phyloP scores from a whole-genome alignment of 2,797 vertebrate species.

The Rhynchotus rufescens region DNA sequence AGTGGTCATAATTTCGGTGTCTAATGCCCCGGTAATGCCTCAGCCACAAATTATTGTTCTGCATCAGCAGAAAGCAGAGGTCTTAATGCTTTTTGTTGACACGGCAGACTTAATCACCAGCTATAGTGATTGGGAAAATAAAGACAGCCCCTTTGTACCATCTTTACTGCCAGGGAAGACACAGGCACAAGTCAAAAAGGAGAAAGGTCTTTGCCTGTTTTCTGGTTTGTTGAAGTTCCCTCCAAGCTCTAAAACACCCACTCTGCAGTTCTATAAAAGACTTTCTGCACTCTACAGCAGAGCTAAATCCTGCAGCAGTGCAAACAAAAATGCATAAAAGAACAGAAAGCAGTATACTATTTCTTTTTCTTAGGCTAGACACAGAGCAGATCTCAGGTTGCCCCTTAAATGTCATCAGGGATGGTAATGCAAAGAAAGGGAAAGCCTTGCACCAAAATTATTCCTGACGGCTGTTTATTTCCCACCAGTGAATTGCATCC shows the following conservation, averaged over 20 bases:
- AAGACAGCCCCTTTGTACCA: neutral
- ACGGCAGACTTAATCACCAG: neutral
- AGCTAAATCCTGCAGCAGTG: neutral
- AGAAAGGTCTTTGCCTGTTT: neutral
- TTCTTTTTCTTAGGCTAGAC: neutral
- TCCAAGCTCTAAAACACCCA: neutral
- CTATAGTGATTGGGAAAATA: neutral
- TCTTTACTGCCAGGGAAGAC: neutral
- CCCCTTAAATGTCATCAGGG: neutral
- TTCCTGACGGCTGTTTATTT: neutral
- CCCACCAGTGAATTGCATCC: neutral
- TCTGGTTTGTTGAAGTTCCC: neutral
- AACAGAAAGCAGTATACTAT: neutral
- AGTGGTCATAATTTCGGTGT: neutral
- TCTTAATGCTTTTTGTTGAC: neutral
- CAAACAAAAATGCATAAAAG: neutral
- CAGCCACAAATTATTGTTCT: neutral
- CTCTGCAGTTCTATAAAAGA: neutral
- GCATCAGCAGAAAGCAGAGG: slow-evolving; percentile 9
- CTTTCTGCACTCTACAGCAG: neutral
- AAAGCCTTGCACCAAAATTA: neutral
- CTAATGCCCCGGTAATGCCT: slow-evolving; percentile 10
- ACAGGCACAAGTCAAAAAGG: neutral
- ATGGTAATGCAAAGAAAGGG: neutral
- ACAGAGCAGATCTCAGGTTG: neutral